Evolutionary conservation across 2,888 invertebrate genomes (phyloP), one percentile per base, ranked within the genome.

Genomic region (Folsomia candida): DNA sequence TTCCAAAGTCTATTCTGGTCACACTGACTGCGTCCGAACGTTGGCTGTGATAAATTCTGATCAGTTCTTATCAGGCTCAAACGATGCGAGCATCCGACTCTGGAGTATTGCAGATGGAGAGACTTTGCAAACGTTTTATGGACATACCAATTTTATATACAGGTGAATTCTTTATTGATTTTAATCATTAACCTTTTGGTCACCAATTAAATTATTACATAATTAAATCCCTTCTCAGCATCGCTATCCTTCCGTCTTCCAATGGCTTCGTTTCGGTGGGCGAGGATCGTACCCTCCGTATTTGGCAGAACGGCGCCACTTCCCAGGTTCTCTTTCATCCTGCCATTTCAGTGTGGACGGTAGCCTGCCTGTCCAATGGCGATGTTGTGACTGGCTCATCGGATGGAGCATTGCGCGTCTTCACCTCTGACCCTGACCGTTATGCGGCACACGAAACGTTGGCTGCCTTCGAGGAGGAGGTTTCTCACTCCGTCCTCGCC

Each of bases 101-200:
- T 99, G 98, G 98, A 84, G 84, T 67, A 87, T 89, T 2, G 87
- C 88, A 70, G 86, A 87, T 63, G 94, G 94, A 26, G 89, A 90
- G 79, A 92, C 92, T 81, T 82, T 93, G 4, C 87, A 88, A 67
- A 89, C 89, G 69, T 89, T 89, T 80, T 89, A 88, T 82, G 94
- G 94, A 0, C 96, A 96, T 83, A 87, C 89, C 54, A 94, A 92
- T 85, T 97, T 92, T 83, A 91, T 97, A 79, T 97, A 96, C 83
- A 87, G 88, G 89, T 89, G 82, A 81, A 68, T 71, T n/a, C 18
- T 27, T 26, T 47, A 37, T n/a, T 11, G 24, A 51, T 37, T 61
- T 51, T 37, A 61, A 61, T 25, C 9, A 11, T 26, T 63, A 14
- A 22, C 2, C 25, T 37, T 6, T 37, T n/a, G 11, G 20, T 63